phyloP scores from a whole-genome alignment of 2,797 vertebrate genomes.

The Anabacerthia variegaticeps region DNA sequence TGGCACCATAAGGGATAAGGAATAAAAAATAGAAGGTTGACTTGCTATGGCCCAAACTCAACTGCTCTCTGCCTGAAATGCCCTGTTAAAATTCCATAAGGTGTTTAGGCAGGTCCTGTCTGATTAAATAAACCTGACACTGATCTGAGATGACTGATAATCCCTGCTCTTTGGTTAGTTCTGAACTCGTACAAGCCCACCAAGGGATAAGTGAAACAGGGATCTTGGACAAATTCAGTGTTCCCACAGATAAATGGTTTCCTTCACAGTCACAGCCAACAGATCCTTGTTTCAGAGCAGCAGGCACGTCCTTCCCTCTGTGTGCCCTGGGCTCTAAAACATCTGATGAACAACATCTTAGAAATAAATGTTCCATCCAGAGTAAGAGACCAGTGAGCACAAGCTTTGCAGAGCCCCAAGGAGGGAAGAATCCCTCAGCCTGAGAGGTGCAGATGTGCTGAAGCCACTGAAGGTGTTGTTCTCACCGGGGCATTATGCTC shows the following conservation, averaged over 20 bases:
- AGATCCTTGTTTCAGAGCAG: background rate
- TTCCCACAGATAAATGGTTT: background rate
- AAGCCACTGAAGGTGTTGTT: background rate
- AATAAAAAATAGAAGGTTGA: background rate
- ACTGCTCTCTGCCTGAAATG: background rate
- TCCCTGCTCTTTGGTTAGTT: background rate
- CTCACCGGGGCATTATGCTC: background rate
- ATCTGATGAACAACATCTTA: background rate
- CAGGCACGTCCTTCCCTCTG: rapidly evolving
- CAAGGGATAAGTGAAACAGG: background rate
- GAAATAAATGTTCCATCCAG: background rate
- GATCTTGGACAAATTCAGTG: background rate
- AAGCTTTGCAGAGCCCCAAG: background rate
- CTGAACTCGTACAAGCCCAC: background rate
- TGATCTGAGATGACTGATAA: background rate
- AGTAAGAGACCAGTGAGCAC: background rate
- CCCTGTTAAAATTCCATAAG: background rate
- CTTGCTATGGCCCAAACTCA: background rate
- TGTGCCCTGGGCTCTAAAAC: background rate
- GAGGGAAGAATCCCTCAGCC: background rate
- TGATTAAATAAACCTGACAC: background rate
- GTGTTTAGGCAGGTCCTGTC: background rate
- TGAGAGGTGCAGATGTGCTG: background rate
- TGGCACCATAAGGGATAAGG: background rate
- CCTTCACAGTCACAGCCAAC: background rate